Evolutionary conservation across 2,888 invertebrate species (phyloP).

Genomic region (Phengaris arion): DNA sequence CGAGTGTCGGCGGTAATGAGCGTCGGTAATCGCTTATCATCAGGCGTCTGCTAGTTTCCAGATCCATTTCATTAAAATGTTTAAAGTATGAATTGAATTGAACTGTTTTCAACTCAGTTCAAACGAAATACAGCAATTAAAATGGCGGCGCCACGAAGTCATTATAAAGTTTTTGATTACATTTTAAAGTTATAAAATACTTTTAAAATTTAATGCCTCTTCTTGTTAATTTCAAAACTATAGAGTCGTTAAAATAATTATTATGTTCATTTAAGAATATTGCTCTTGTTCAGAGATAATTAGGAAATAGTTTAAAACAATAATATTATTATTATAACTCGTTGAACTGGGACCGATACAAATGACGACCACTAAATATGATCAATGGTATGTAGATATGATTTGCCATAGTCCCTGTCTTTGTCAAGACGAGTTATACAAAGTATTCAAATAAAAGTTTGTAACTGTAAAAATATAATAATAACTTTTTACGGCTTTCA

Average conservation of each 20-base stretch:
- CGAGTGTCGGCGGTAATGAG: no score
- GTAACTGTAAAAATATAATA: no score
- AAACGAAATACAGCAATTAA: not conserved
- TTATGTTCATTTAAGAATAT: not conserved
- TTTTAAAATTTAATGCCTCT: conserved; percentile 15
- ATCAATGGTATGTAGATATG: not conserved
- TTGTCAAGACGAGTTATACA: no score
- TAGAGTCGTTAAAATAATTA: conserved; percentile 9
- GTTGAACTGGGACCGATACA: not conserved
- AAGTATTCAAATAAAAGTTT: no score
- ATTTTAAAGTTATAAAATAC: conserved; percentile 13
- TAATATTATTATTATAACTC: not conserved
- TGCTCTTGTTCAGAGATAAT: not conserved
- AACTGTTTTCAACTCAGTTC: not conserved
- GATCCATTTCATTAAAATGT: not conserved
- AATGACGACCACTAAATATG: not conserved
- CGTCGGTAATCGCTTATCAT: no score
- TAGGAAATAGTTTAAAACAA: not conserved
- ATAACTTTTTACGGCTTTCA: no score
- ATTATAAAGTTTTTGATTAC: conserved; percentile 13
- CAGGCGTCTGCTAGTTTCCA: not conserved
- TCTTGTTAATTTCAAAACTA: not conserved
- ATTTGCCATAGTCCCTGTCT: not conserved
- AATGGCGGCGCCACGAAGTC: not conserved
- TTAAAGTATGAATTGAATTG: not conserved